Evolutionary conservation across 1,140 invertebrate species (phyloP).

Genomic region (Octopus sinensis): DNA sequence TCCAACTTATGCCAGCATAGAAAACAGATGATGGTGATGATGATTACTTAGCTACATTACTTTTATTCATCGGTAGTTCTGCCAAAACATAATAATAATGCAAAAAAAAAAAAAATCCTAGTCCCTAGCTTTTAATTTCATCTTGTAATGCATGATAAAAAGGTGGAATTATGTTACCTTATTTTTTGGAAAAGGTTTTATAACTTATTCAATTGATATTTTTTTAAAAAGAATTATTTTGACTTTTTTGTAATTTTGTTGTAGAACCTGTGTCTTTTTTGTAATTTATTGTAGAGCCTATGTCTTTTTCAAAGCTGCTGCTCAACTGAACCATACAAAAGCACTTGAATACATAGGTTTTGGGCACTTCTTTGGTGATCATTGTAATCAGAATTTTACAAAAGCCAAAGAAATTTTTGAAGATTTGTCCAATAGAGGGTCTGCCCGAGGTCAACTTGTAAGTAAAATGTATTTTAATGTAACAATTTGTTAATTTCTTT

Average conservation of each 20-base stretch:
- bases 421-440: conserved; percentile 71
- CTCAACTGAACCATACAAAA: conserved; percentile 73
- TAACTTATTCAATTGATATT: conserved; percentile 9
- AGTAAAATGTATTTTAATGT: neutral
- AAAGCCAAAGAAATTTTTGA: conserved; percentile 76
- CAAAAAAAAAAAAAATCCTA: neutral
- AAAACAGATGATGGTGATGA: too few relatives aligned
- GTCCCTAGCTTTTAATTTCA: neutral
- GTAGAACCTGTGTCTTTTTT: conserved; percentile 1
- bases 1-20: too few relatives aligned
- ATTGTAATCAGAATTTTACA: conserved; percentile 71
- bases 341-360: conserved; percentile 82
- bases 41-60: too few relatives aligned
- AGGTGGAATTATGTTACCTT: neutral
- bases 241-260: neutral
- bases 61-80: too few relatives aligned
- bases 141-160: neutral
- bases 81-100: too few relatives aligned
- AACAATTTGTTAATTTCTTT: too few relatives aligned
- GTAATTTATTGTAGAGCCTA: conserved; percentile 46
- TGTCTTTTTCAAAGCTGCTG: conserved; percentile 67
- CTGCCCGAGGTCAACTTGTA: conserved; percentile 86
- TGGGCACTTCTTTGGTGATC: conserved; percentile 77
- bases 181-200: neutral
- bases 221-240: neutral